A percentile compares a stretch with the other conserved stretches of the same genome.
Evolutionary conservation across 2,888 invertebrate species (phyloP).

Genomic region (Diploptera punctata): DNA sequence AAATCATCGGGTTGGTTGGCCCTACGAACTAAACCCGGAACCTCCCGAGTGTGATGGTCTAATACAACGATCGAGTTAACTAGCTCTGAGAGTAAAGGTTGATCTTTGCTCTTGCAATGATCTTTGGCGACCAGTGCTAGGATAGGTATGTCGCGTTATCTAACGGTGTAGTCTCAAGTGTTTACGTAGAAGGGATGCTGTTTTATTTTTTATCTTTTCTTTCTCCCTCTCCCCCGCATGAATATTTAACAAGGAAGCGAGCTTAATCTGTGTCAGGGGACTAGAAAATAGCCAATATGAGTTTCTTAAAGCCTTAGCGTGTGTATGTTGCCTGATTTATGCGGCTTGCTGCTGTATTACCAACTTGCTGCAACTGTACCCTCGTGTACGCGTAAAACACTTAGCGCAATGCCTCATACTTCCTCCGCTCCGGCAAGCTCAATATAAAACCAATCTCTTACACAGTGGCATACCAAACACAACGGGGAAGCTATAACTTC

Average conservation of each 20-base stretch:
- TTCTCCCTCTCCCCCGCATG: slow-evolving; percentile 57
- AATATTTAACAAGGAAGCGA: slow-evolving; percentile 64
- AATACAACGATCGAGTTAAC: no score
- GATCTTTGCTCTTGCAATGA: no score
- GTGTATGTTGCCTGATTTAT: slow-evolving; percentile 34
- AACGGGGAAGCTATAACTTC: no score
- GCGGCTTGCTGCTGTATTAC: background rate
- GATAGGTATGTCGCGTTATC: background rate
- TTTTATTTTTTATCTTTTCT: slow-evolving; percentile 61
- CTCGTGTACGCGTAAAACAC: background rate
- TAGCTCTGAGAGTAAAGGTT: no score
- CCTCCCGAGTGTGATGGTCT: no score
- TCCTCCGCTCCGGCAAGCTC: no score
- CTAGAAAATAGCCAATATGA: slow-evolving; percentile 54
- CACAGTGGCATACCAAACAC: no score
- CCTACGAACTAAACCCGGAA: no score
- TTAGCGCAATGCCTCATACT: background rate
- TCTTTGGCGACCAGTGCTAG: no score
- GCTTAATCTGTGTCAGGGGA: slow-evolving; percentile 66
- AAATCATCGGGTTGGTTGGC: no score
- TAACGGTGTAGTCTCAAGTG: background rate
- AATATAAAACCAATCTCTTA: no score
- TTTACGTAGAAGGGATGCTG: slow-evolving; percentile 11
- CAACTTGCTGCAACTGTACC: background rate
- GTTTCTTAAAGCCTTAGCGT: slow-evolving; percentile 47